These are phyloP conservation scores for Tinea trinotella DNA, from an alignment of 2,888 invertebrate genomes.

Conservation along the genomic window DNA sequence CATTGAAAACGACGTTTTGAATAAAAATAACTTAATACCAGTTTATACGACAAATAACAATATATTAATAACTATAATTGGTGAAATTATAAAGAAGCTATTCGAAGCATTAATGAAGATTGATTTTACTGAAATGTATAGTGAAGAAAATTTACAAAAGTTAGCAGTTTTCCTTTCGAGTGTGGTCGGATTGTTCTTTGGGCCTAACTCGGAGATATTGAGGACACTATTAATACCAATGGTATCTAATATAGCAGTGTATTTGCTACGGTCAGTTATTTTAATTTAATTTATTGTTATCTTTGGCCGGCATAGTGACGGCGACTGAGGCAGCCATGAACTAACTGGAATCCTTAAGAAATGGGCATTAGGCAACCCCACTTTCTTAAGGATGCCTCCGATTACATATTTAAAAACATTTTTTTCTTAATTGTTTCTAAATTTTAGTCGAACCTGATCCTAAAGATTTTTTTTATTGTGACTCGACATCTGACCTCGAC, in stretches of 20 bases:
- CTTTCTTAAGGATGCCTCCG: too few species aligned
- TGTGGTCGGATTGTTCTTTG: conserved; percentile 23
- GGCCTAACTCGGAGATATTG: conserved; percentile 23
- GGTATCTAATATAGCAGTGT: conserved; percentile 22
- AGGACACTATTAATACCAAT: conserved; percentile 21
- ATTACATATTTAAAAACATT: too few species aligned
- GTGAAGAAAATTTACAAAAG: conserved; percentile 16
- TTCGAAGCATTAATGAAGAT: conserved; percentile 1
- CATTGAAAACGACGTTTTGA: neutral
- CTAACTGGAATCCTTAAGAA: too few species aligned
- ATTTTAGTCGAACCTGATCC: too few species aligned
- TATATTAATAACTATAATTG: conserved; percentile 21
- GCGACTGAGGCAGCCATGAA: too few species aligned
- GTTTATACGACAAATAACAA: conserved; percentile 3
- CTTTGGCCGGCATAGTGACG: too few species aligned
- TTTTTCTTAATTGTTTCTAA: too few species aligned
- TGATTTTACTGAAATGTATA: conserved; percentile 18
- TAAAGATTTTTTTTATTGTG: too few species aligned
- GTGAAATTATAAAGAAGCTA: conserved; percentile 1
- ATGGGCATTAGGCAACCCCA: too few species aligned
- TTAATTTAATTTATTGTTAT: too few species aligned
- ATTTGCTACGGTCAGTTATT: conserved; percentile 23
- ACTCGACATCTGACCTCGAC: too few species aligned
- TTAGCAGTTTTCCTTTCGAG: conserved; percentile 20
- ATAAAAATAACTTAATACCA: neutral